Evolutionary conservation across 2,113 vertebrate species (phyloP).

Genomic region (Forbesichthys agassizii): DNA sequence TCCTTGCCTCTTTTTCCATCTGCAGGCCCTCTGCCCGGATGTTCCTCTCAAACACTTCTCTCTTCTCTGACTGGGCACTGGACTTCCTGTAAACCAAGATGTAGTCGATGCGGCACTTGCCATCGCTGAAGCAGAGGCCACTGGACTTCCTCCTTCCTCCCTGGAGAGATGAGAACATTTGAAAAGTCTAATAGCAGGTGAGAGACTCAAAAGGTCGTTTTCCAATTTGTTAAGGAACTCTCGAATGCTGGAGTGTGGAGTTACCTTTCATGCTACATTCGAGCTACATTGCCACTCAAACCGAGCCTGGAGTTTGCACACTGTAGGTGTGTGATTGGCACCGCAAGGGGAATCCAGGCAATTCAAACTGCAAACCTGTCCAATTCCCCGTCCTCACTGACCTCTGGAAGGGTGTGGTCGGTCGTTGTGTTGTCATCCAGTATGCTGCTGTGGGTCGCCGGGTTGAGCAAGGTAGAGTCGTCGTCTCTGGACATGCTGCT

Average conservation of each 20-base stretch:
- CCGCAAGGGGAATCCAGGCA: too few species aligned
- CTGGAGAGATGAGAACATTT: conserved; percentile 69
- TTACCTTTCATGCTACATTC: too few species aligned
- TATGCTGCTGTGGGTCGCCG: conserved; percentile 84
- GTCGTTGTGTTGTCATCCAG: conserved; percentile 84
- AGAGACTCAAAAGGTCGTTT: background rate
- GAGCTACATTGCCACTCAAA: too few species aligned
- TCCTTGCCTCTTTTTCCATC: conserved; percentile 87
- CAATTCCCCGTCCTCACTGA: conserved; percentile 56
- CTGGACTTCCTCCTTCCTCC: conserved; percentile 78
- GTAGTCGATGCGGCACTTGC: conserved; percentile 89
- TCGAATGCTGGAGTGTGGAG: too few species aligned
- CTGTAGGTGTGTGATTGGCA: too few species aligned
- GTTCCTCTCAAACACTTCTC: conserved; percentile 93
- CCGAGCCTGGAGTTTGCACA: too few species aligned
- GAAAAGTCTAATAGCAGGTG: background rate
- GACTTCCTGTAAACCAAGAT: conserved; percentile 93
- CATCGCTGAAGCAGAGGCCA: conserved; percentile 88
- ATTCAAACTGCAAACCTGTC: too few species aligned
- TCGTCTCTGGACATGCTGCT: conserved; percentile 88
- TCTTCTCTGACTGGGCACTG: conserved; percentile 85
- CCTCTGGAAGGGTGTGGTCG: conserved; percentile 80
- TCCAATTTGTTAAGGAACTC: too few species aligned
- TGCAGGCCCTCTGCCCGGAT: conserved; percentile 91
- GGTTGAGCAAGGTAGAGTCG: conserved; percentile 84